A percentile compares a stretch with the other conserved stretches of the same genome.
phyloP scores from a whole-genome alignment of 2,113 vertebrate species.

The Lamprotornis superbus region DNA sequence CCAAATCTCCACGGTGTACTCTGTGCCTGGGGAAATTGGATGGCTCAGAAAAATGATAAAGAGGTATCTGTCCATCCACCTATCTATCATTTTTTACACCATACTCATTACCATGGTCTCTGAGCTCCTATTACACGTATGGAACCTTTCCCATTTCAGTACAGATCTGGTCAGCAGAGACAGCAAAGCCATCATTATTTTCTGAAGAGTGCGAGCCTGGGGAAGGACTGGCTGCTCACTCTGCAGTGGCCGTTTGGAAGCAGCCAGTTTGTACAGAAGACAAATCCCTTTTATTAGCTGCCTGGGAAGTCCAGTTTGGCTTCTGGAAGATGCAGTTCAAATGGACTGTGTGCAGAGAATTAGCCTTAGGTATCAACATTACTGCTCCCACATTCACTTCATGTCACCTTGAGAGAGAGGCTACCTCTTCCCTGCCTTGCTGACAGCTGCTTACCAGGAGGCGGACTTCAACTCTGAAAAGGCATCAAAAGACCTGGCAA shows the following conservation, averaged over 20 bases:
- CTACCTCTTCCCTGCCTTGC: neutral
- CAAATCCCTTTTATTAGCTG: slow-evolving; percentile 41
- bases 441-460: slow-evolving; percentile 52
- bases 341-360: slow-evolving; percentile 16
- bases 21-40: slow-evolving; percentile 7
- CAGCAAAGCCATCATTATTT: slow-evolving; percentile 29
- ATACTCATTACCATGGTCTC: slow-evolving; percentile 48
- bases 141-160: neutral
- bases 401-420: neutral
- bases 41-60: slow-evolving; percentile 52
- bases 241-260: neutral
- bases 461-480: slow-evolving; percentile 21
- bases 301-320: neutral
- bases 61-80: slow-evolving; percentile 37
- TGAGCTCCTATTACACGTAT: slow-evolving; percentile 33
- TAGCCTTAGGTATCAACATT: slow-evolving; percentile 62
- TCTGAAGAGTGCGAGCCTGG: neutral
- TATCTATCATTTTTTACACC: slow-evolving; percentile 57
- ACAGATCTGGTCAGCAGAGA: slow-evolving; percentile 42
- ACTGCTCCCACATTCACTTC: slow-evolving; percentile 37
- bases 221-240: neutral
- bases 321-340: slow-evolving; percentile 51
- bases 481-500: slow-evolving; percentile 52
- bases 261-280: slow-evolving; percentile 22
- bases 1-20: slow-evolving; percentile 15